Percentiles rank a stretch among this genome's conserved stretches.
Conservation (phyloP, 2,797 vertebrate genomes). For the Thripadectes ignobilis region DNA sequence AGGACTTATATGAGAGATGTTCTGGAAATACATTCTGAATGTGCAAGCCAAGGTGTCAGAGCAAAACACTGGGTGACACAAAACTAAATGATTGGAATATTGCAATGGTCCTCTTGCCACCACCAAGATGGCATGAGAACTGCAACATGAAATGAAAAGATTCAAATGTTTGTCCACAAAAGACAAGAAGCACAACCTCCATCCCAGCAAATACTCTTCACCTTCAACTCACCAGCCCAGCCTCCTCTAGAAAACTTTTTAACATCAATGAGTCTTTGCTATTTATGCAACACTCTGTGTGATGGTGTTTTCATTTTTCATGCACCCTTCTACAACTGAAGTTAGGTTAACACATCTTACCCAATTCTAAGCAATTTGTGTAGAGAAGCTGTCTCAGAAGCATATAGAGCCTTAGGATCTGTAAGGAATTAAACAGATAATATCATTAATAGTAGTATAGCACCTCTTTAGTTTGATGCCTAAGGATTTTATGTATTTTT, state of each 20-base stretch:
- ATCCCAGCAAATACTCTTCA: background rate
- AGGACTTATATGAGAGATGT: background rate
- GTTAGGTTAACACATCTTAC: background rate
- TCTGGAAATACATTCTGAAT: background rate
- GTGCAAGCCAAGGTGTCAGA: background rate
- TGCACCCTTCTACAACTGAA: background rate
- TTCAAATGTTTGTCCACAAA: background rate
- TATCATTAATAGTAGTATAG: background rate
- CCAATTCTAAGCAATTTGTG: background rate
- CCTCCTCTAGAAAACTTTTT: background rate
- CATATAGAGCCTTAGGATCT: background rate
- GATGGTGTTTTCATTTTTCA: background rate
- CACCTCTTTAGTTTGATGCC: background rate
- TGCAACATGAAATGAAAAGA: background rate
- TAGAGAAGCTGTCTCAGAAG: background rate
- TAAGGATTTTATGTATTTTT: no score
- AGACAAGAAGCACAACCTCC: background rate
- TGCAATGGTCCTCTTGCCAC: background rate
- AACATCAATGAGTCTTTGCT: background rate
- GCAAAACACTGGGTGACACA: background rate
- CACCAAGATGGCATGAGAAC: background rate
- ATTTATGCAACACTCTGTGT: rapidly evolving
- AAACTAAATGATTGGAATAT: background rate
- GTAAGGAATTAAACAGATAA: background rate
- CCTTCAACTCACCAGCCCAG: background rate